Evolutionary conservation across 1,140 invertebrate species (phyloP).

Genomic region (Leptestheria dahalacensis): DNA sequence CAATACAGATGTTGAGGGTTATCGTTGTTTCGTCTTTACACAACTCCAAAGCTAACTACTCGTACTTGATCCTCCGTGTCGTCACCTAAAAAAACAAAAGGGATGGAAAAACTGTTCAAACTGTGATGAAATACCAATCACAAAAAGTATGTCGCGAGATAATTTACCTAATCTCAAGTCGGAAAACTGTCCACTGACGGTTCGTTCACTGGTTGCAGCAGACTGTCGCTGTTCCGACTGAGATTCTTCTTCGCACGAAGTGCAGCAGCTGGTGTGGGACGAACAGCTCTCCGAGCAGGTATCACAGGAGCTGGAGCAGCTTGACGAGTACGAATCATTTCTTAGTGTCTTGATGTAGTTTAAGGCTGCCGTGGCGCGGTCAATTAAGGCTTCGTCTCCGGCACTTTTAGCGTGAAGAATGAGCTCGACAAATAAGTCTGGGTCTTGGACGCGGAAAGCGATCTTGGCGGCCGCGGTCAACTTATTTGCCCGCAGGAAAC

Average conservation of each 20-base stretch:
- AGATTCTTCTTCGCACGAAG: background rate
- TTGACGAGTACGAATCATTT: background rate
- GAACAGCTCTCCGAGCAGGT: conserved; percentile 4
- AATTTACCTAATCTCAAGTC: background rate
- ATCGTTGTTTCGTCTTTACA: background rate
- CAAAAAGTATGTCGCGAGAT: background rate
- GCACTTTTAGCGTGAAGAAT: background rate
- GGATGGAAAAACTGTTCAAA: background rate
- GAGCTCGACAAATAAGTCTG: conserved; percentile 4
- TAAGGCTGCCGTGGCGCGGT: background rate
- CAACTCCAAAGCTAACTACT: conserved; percentile 6
- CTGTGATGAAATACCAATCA: background rate
- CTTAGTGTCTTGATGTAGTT: background rate
- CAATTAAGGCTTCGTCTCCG: background rate
- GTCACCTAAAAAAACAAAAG: background rate
- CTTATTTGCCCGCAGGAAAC: background rate
- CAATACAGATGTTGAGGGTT: background rate
- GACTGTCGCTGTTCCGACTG: background rate
- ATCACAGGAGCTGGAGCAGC: conserved; percentile 4
- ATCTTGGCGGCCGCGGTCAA: background rate
- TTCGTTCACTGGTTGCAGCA: background rate
- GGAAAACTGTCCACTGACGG: conserved; percentile 1
- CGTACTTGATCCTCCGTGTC: conserved; percentile 4
- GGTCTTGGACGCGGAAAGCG: background rate
- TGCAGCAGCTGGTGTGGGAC: background rate